Evolutionary conservation across 2,797 vertebrate species (phyloP).

Genomic region (Glossophaga mutica): DNA sequence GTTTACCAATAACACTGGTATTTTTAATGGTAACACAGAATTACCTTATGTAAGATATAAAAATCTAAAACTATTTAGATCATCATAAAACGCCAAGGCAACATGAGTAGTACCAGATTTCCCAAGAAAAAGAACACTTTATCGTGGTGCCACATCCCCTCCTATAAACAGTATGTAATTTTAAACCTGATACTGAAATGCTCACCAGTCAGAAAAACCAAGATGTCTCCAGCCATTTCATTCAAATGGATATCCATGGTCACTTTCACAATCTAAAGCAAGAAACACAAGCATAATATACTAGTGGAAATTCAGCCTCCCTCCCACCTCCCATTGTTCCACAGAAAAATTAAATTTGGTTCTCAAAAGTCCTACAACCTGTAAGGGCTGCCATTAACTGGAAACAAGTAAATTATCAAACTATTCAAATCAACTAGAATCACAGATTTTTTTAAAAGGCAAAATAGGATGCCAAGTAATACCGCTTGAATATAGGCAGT

Average conservation of each 20-base stretch:
- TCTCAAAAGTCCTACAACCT: neutral
- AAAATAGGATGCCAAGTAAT: conserved; percentile 50
- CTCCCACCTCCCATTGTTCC: neutral
- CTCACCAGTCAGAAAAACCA: conserved; percentile 96
- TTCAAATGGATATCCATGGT: conserved; percentile 92
- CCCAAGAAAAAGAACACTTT: neutral
- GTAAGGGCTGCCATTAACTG: neutral
- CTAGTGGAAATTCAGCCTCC: neutral
- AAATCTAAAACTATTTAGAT: neutral
- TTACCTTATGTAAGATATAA: neutral
- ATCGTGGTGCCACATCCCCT: neutral
- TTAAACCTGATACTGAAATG: conserved; percentile 16
- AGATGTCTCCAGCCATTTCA: conserved; percentile 93
- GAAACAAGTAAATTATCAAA: conserved; percentile 39
- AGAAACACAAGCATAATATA: conserved; percentile 44
- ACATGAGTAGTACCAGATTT: neutral
- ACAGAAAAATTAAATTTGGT: conserved; percentile 10
- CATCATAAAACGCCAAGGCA: neutral
- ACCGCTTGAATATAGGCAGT: conserved; percentile 94
- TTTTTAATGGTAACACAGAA: neutral
- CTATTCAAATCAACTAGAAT: conserved; percentile 29
- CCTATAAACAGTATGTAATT: neutral
- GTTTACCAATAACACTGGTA: neutral
- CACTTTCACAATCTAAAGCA: conserved; percentile 90
- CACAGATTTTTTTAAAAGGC: neutral